Conservation (phyloP, 2,888 invertebrate species). For the Acleris literana region DNA sequence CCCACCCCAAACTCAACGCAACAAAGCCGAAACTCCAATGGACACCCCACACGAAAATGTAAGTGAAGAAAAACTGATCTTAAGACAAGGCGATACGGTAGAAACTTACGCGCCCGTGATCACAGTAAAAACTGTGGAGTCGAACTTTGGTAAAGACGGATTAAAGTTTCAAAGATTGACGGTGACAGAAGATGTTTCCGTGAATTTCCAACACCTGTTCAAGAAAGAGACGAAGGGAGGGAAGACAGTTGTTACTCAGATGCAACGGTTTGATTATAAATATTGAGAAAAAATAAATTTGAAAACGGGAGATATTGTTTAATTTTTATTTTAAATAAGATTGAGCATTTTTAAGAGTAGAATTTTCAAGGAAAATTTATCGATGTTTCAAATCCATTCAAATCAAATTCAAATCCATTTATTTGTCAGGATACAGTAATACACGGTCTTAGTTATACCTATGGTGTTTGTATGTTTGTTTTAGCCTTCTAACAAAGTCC, state of each 20-base stretch:
- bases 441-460: no score
- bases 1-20: no score
- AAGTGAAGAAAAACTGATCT: slow-evolving; percentile 30
- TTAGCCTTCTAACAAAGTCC: no score
- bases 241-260: slow-evolving; percentile 62
- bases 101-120: slow-evolving; percentile 59
- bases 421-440: no score
- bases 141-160: slow-evolving; percentile 62
- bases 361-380: no score
- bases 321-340: slow-evolving; percentile 1
- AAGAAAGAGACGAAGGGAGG: slow-evolving; percentile 62
- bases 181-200: slow-evolving; percentile 67
- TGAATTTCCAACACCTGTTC: slow-evolving; percentile 70
- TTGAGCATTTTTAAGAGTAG: no score
- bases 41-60: slow-evolving; percentile 21
- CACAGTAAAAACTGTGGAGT: slow-evolving; percentile 64
- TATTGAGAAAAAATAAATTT: slow-evolving; percentile 46
- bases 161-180: slow-evolving; percentile 66
- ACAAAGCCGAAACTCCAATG: no score
- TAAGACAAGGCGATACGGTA: slow-evolving; percentile 37
- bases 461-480: no score
- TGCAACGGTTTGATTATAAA: slow-evolving; percentile 68
- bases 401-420: no score
- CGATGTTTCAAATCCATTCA: no score
- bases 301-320: slow-evolving; percentile 3